Evolutionary conservation across 2,113 vertebrate species (phyloP), one percentile per base, ranked within the genome.

Genomic region (Syrmaticus mikado): DNA sequence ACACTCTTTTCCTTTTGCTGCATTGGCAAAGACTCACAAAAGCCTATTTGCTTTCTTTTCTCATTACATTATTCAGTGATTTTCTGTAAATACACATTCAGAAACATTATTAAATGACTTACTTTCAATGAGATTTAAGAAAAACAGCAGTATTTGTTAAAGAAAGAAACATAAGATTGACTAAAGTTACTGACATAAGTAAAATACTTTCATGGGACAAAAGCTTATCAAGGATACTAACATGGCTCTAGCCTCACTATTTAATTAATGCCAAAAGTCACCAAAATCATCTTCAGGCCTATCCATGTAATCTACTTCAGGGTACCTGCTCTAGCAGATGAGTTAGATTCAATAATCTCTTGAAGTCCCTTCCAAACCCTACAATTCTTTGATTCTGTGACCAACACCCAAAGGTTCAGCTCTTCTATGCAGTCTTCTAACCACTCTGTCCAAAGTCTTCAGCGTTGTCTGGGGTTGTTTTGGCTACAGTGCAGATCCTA

Each of bases 31-130:
- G 92, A 96, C 74, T 92, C 96, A 50, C 25, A 94, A 92, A 86
- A 94, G 86, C 70, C 66, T 95, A 58, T 97, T 97, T 97, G 89
- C 83, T 97, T 95, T 93, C 72, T 80, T 95, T 74, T 93, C 81
- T 95, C 91, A 96, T 96, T 97, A 97, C 87, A 93, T 97, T 97
- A 97, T 97, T 97, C 93, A 95, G 52, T 57, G 81, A 6, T 41
- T 96, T 90, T 93, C 79, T 89, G 86, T 85, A 93, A 79, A 94
- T 82, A 92, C 32, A 68, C 45, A 72, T 76, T 84, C 81, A 87
- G 61, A 93, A 95, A 86, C 80, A 93, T 85, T 75, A 97, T 60
- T 81, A 95, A 96, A 97, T 94, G 95, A 93, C 82, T 97, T 88
- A 93, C 67, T 95, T 96, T 91, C 66, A 94, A 94, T 97, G 82